phyloP scores from a whole-genome alignment of 2,888 invertebrate genomes.

The Polymixis lichenea region DNA sequence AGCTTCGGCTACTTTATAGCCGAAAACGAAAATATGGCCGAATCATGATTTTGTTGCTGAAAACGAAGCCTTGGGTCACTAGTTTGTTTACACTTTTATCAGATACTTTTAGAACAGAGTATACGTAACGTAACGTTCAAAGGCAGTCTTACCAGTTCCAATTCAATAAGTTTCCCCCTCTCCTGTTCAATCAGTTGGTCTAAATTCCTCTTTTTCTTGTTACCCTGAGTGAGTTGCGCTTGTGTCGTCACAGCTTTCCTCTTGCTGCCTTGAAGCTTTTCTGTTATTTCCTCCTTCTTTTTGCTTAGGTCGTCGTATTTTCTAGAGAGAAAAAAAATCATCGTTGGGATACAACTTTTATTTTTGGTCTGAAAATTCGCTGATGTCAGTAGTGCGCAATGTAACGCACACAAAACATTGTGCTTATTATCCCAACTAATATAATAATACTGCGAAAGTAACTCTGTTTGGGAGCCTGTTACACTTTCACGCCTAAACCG shows the following conservation, averaged over 20 bases:
- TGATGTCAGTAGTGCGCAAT: too few species aligned
- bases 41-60: too few species aligned
- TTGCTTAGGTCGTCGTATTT: slow-evolving; percentile 90
- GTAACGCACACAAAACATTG: too few species aligned
- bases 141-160: slow-evolving; percentile 81
- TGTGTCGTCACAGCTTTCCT: slow-evolving; percentile 92
- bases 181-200: slow-evolving; percentile 92
- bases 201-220: slow-evolving; percentile 94
- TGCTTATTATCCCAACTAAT: too few species aligned
- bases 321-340: slow-evolving; percentile 75
- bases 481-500: too few species aligned
- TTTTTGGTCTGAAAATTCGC: too few species aligned
- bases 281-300: slow-evolving; percentile 90
- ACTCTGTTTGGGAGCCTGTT: too few species aligned
- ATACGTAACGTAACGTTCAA: not conserved
- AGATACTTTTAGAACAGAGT: not conserved
- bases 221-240: slow-evolving; percentile 92
- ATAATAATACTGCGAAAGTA: too few species aligned
- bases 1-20: too few species aligned
- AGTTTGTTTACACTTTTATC: not conserved
- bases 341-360: too few species aligned
- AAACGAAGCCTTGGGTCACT: too few species aligned
- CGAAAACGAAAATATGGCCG: too few species aligned
- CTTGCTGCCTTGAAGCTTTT: slow-evolving; percentile 92
- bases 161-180: slow-evolving; percentile 91